Percentiles rank a stretch among this genome's conserved stretches.
These are phyloP conservation scores for Hemicordylus capensis DNA, from an alignment of 2,113 vertebrate species.

Conservation along the genomic window DNA sequence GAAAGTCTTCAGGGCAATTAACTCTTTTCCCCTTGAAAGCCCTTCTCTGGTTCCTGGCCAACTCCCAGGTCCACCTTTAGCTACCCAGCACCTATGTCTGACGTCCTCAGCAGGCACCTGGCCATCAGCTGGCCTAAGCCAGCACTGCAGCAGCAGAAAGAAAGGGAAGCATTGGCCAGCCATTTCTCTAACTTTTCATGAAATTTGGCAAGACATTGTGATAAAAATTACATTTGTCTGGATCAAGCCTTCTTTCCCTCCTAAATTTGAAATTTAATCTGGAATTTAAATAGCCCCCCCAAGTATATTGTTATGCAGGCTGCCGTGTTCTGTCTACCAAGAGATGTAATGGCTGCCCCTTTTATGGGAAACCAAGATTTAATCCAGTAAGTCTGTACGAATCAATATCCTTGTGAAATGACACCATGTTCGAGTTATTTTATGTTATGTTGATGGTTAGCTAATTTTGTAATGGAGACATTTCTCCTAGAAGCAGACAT, in stretches of 20 bases:
- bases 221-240: background rate
- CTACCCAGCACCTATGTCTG: no score
- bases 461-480: conserved; percentile 92
- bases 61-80: no score
- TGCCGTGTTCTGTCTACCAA: conserved; percentile 79
- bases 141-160: no score
- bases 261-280: no score
- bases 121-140: no score
- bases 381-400: conserved; percentile 84
- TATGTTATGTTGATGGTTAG: conserved; percentile 92
- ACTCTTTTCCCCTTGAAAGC: no score
- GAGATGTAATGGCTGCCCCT: conserved; percentile 81
- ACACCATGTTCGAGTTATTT: conserved; percentile 89
- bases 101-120: no score
- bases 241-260: conserved; percentile 44
- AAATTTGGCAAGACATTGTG: background rate
- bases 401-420: conserved; percentile 94
- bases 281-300: conserved; percentile 75
- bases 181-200: background rate
- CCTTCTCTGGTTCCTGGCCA: no score
- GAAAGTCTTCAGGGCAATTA: no score
- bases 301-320: conserved; percentile 71
- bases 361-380: conserved; percentile 91
- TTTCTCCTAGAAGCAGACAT: conserved; percentile 85
- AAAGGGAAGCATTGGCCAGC: no score